Evolutionary conservation across 2,113 vertebrate genomes (phyloP).

Genomic region (Colinus virginianus): DNA sequence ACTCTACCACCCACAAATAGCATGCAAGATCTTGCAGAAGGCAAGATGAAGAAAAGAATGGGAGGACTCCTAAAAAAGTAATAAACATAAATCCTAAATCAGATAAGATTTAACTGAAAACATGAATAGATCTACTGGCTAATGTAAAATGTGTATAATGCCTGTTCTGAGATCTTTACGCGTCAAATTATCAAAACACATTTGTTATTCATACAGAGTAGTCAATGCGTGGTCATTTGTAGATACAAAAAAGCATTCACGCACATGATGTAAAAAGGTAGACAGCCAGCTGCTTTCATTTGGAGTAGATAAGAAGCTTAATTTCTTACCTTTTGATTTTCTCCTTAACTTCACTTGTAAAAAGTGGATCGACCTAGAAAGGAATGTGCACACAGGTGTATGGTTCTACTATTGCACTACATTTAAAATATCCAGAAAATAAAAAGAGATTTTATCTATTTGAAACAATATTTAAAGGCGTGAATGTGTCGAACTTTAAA

Average conservation of each 20-base stretch:
- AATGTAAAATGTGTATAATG: not conserved
- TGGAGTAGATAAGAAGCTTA: not conserved
- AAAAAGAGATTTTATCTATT: not conserved
- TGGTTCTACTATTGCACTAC: not conserved
- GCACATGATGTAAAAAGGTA: not conserved
- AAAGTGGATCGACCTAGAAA: slow-evolving; percentile 85
- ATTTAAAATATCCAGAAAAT: not conserved
- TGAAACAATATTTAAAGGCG: not conserved
- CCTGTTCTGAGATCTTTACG: not conserved
- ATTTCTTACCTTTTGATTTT: slow-evolving; percentile 83
- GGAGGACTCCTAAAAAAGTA: not conserved
- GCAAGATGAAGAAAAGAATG: not conserved
- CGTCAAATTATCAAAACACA: not conserved
- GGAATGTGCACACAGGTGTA: not conserved
- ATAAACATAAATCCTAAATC: not conserved
- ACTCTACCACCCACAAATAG: not conserved
- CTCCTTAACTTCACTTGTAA: slow-evolving; percentile 84
- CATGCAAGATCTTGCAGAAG: not conserved
- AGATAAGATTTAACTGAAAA: not conserved
- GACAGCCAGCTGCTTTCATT: not conserved
- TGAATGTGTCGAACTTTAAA: not conserved
- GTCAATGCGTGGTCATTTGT: rapidly evolving
- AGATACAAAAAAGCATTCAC: not conserved
- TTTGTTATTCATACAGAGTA: not conserved
- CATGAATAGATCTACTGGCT: not conserved